phyloP scores from a whole-genome alignment of 2,113 vertebrate genomes.

The Coryphaenoides rupestris region DNA sequence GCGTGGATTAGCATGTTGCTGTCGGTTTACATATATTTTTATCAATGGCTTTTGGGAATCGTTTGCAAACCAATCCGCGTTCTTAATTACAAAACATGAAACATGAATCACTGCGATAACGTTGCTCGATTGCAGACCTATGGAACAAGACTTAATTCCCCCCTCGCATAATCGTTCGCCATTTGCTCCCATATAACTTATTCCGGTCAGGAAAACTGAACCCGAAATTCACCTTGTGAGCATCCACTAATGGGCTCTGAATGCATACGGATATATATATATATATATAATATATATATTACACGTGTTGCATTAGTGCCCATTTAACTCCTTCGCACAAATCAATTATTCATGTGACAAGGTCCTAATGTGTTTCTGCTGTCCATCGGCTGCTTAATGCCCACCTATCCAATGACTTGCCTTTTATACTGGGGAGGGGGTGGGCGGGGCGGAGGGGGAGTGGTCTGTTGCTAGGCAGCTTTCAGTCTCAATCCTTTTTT shows the following conservation, averaged over 20 bases:
- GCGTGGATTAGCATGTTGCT: background rate
- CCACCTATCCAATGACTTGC: slow-evolving; percentile 19
- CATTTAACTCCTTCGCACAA: slow-evolving; percentile 16
- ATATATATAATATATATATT: no score
- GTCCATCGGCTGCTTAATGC: slow-evolving; percentile 26
- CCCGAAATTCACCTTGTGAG: background rate
- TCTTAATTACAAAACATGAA: no score
- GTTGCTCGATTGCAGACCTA: no score
- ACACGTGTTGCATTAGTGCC: slow-evolving; percentile 5
- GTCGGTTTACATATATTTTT: background rate
- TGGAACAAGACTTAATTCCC: background rate
- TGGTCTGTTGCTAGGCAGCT: slow-evolving; percentile 72
- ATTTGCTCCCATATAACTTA: background rate
- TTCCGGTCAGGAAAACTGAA: background rate
- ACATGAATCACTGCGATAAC: no score
- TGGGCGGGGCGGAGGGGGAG: no score
- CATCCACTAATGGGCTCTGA: slow-evolving; percentile 10
- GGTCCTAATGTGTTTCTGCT: slow-evolving; percentile 25
- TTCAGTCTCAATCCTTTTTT: slow-evolving; percentile 13
- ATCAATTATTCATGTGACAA: slow-evolving; percentile 40
- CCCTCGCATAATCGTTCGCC: background rate
- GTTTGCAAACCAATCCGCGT: no score
- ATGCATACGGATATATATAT: background rate
- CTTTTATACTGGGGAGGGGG: slow-evolving; percentile 19
- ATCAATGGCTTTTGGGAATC: no score